phyloP scores from a whole-genome alignment of 2,888 invertebrate genomes.

The Rhagonycha fulva region DNA sequence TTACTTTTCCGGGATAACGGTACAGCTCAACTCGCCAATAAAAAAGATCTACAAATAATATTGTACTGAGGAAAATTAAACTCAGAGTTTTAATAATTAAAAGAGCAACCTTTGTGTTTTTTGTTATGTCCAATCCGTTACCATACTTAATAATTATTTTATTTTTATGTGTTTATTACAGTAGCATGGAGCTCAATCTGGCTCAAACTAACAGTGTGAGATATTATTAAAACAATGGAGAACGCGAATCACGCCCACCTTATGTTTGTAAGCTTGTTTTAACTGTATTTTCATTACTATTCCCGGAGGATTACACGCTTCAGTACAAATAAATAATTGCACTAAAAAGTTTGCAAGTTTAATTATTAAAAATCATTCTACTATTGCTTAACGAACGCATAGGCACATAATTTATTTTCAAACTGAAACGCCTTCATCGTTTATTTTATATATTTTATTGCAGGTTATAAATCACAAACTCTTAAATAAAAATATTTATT shows the following conservation, averaged over 20 bases:
- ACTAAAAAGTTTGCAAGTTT: neutral
- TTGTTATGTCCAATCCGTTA: too few species aligned
- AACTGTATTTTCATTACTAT: neutral
- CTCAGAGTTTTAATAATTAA: too few species aligned
- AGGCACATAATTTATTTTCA: neutral
- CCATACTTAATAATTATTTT: too few species aligned
- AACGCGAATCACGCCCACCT: neutral
- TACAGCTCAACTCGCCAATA: too few species aligned
- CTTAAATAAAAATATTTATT: neutral
- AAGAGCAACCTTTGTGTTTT: too few species aligned
- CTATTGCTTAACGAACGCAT: neutral
- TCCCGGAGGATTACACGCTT: neutral
- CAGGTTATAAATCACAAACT: neutral
- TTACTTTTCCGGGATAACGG: too few species aligned
- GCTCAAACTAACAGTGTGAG: neutral
- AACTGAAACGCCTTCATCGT: neutral
- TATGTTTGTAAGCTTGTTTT: neutral
- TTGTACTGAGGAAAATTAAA: too few species aligned
- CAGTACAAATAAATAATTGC: neutral
- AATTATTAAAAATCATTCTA: neutral
- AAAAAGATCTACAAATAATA: too few species aligned
- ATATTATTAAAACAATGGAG: neutral
- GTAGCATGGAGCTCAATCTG: neutral
- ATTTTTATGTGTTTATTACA: too few species aligned
- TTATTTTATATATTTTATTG: neutral